A percentile compares a stretch with the other conserved stretches of the same genome.
Conservation (phyloP, 2,797 vertebrate genomes). For the Tinamus major region DNA sequence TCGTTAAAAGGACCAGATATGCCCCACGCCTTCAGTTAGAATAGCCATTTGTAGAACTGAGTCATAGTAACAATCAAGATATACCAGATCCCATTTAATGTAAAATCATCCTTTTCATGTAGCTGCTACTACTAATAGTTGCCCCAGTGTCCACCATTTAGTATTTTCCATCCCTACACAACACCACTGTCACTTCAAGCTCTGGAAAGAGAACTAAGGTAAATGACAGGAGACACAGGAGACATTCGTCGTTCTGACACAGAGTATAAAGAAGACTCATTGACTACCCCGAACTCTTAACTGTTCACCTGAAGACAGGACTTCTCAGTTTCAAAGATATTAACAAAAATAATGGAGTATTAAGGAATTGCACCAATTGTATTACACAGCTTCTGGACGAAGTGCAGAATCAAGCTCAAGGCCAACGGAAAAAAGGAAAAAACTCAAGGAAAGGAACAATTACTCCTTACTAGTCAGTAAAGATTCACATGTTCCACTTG, state of each 20-base stretch:
- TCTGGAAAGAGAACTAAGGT: not conserved
- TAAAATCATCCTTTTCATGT: not conserved
- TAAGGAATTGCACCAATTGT: not conserved
- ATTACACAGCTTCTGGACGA: not conserved
- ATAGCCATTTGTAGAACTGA: not conserved
- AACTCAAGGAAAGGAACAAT: not conserved
- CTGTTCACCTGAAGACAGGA: not conserved
- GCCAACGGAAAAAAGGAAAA: not conserved
- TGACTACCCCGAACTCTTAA: not conserved
- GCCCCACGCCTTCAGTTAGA: not conserved
- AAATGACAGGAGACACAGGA: not conserved
- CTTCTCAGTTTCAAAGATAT: not conserved
- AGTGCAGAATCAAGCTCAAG: not conserved
- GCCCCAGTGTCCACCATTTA: not conserved
- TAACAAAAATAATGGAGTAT: not conserved
- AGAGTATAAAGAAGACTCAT: not conserved
- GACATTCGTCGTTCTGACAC: not conserved
- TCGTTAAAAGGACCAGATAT: not conserved
- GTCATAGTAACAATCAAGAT: not conserved
- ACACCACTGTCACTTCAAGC: not conserved
- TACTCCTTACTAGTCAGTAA: not conserved
- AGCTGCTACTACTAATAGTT: not conserved
- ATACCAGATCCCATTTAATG: not conserved
- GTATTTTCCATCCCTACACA: not conserved
- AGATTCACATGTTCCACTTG: not conserved